Evolutionary conservation across 2,113 vertebrate genomes (phyloP).

Genomic region (Microcebus lehilahytsara): DNA sequence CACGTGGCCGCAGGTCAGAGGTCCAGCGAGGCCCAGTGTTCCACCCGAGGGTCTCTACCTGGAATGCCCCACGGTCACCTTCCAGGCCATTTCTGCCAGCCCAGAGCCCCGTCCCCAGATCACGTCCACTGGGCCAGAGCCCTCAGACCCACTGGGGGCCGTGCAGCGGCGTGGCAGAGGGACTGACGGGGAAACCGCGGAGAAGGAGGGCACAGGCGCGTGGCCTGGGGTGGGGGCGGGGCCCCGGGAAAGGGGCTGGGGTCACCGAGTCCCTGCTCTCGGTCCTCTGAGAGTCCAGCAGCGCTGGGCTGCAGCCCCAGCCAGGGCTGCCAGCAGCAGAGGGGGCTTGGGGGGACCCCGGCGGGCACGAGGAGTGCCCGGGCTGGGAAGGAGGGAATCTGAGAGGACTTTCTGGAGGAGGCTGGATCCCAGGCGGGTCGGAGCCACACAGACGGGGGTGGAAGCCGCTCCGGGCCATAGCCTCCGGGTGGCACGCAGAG

Average conservation of each 20-base stretch:
- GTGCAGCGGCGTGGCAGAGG: background rate
- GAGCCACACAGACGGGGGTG: background rate
- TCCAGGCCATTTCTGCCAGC: too few relatives aligned
- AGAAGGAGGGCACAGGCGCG: background rate
- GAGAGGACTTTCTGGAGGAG: slow-evolving; percentile 11
- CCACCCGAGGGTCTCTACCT: background rate
- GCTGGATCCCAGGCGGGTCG: background rate
- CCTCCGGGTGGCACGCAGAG: background rate
- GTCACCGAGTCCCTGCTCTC: background rate
- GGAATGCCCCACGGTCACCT: background rate
- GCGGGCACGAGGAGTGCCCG: background rate
- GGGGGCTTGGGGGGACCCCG: background rate
- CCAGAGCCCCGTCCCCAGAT: background rate
- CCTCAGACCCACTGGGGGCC: background rate
- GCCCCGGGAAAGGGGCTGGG: too few relatives aligned
- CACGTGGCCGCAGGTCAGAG: background rate
- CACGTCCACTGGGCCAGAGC: too few relatives aligned
- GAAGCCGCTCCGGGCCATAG: background rate
- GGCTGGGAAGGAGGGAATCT: background rate
- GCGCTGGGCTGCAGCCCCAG: background rate
- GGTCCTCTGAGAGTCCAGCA: background rate
- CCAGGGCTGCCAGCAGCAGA: background rate
- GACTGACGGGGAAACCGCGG: rapidly evolving
- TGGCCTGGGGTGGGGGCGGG: background rate
- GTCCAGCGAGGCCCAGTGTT: rapidly evolving